A percentile compares a stretch with the other conserved stretches of the same genome.
Conservation (phyloP, 2,797 vertebrate species). For the Simalia tracyae region DNA sequence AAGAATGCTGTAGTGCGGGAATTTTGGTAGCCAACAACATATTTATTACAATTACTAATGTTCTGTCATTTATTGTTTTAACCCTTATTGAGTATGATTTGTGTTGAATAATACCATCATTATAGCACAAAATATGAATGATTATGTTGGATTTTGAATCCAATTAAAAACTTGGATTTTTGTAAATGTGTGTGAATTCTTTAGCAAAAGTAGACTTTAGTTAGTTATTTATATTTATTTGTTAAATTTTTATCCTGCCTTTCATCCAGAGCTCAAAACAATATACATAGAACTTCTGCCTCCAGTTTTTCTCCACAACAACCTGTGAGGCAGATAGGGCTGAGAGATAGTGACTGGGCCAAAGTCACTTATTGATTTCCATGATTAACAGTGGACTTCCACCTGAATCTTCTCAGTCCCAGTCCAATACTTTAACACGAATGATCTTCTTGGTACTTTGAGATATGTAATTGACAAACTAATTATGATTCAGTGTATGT, state of each 20-base stretch:
- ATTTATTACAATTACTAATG: constrained; percentile 1
- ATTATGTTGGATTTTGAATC: background rate
- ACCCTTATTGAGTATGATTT: background rate
- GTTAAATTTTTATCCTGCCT: background rate
- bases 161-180: background rate
- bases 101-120: background rate
- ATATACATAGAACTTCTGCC: background rate
- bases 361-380: background rate
- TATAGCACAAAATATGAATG: background rate
- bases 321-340: background rate
- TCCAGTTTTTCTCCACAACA: background rate
- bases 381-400: background rate
- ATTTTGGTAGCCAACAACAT: background rate
- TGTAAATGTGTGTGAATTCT: background rate
- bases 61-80: constrained; percentile 21
- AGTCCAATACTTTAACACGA: background rate
- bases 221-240: background rate
- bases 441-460: background rate
- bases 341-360: background rate
- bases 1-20: constrained; percentile 18
- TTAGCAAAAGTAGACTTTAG: background rate
- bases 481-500: background rate
- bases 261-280: background rate
- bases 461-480: background rate
- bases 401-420: background rate